Conservation (phyloP, 2,888 invertebrate species). For the Heliconius ethilla region DNA sequence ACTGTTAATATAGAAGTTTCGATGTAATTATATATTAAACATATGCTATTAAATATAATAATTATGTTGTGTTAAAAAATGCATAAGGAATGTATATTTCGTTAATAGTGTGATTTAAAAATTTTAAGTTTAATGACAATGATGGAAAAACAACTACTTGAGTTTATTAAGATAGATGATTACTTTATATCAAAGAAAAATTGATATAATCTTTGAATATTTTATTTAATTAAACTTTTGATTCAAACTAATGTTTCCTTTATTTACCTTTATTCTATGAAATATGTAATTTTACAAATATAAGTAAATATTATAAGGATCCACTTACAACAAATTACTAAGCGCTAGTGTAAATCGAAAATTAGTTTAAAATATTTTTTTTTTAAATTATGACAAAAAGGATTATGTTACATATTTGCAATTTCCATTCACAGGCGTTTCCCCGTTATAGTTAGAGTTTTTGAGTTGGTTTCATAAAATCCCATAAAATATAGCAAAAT, state of each 20-base stretch:
- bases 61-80: not conserved
- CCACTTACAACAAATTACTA: no score
- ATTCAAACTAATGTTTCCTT: slow-evolving; percentile 27
- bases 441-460: no score
- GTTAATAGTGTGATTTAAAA: slow-evolving; percentile 14
- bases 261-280: not conserved
- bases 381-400: no score
- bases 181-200: slow-evolving; percentile 16
- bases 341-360: no score
- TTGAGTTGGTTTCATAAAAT: not conserved
- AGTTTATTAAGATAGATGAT: slow-evolving; percentile 1
- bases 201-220: slow-evolving; percentile 29
- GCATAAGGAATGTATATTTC: slow-evolving; percentile 1
- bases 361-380: no score
- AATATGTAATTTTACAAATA: no score
- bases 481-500: not conserved
- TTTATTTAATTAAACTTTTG: slow-evolving; percentile 20
- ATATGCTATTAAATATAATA: not conserved
- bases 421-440: no score
- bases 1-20: not conserved
- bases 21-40: not conserved
- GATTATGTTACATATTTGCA: no score
- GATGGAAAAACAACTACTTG: not conserved
- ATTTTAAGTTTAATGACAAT: not conserved
- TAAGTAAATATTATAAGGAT: no score